Evolutionary conservation across 2,797 vertebrate genomes (phyloP), one percentile per base, ranked within the genome.

Genomic region (Valencia hispanica): DNA sequence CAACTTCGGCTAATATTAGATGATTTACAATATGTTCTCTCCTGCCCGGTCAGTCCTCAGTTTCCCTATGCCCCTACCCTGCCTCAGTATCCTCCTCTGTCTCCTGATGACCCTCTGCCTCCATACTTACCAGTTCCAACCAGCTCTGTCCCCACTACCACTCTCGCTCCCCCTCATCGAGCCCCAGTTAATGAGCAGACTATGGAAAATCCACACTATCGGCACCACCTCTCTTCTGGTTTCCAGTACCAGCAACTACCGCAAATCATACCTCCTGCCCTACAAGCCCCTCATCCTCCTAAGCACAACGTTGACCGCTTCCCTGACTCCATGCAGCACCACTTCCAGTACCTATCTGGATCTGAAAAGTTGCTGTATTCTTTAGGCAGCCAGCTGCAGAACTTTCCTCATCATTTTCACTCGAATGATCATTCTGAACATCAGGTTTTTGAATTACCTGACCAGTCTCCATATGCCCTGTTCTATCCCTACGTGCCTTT

Each of bases 11-110:
- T 93, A 9, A 3, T 78, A 32, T 27, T 87, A 9, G 76, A 85
- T 63, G 66, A 83, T 75, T 61, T 79, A 20, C 76, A 77, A 63
- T 93, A 88, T 51, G 50, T 85, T 53, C 83, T 92, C 15, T 90
- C 93, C 47, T 96, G 95, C 81, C 87, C 89, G 57, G 61, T 61
- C 75, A 45, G 2, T 75, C 47, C 55, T 76, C 48, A 66, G n/a
- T 47, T 79, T 48, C 76, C 72, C 25, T 27, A 63, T n/a, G 12
- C 61, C 36, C 71, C 75, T 48, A 74, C 61, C 39, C 57, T 66
- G 15, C 79, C 78, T 30, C 36, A n/a, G 45, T 59, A 75, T 72
- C 27, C 14, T 3, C 57, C 73, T n/a, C 27, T 5, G 2, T 61
- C 70, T 74, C 59, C 77, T n/a, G 36, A 25, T 77, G 59, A 83